Conservation (phyloP, 2,888 invertebrate species). For the Marasmarcha lunaedactyla region DNA sequence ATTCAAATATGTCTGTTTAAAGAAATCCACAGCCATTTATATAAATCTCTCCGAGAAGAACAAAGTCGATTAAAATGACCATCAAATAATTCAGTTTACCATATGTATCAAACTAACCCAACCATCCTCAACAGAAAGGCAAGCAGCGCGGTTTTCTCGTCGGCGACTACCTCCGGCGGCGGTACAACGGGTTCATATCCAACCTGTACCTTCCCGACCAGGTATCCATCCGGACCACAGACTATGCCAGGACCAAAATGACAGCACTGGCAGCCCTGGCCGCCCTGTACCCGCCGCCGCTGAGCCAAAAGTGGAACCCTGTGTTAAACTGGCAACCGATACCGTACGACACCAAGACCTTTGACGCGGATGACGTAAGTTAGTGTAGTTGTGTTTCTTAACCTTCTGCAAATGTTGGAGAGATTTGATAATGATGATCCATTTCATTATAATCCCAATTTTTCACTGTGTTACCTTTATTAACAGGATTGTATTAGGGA, state of each 20-base stretch:
- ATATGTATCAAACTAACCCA: no score
- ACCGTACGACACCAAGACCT: slow-evolving; percentile 56
- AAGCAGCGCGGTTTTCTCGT: slow-evolving; percentile 59
- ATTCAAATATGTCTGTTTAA: no score
- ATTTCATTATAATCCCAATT: no score
- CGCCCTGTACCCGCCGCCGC: slow-evolving; percentile 74
- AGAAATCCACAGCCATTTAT: no score
- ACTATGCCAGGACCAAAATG: slow-evolving; percentile 81
- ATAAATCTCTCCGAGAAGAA: no score
- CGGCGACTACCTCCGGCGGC: slow-evolving; percentile 53
- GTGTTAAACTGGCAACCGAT: slow-evolving; percentile 77
- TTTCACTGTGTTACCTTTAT: no score
- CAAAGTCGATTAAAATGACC: no score
- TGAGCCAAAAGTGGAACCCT: slow-evolving; percentile 67
- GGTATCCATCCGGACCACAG: slow-evolving; percentile 70
- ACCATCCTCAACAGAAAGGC: slow-evolving; percentile 57
- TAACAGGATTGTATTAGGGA: no score
- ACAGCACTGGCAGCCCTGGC: slow-evolving; percentile 77
- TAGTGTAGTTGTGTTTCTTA: no score
- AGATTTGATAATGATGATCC: no score
- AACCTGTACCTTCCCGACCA: slow-evolving; percentile 56
- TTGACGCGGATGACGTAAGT: slow-evolving; percentile 50
- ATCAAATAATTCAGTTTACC: no score
- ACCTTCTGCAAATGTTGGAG: no score
- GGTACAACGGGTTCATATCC: slow-evolving; percentile 55